phyloP scores from a whole-genome alignment of 1,140 invertebrate species.

The Gonioctena quinquepunctata region DNA sequence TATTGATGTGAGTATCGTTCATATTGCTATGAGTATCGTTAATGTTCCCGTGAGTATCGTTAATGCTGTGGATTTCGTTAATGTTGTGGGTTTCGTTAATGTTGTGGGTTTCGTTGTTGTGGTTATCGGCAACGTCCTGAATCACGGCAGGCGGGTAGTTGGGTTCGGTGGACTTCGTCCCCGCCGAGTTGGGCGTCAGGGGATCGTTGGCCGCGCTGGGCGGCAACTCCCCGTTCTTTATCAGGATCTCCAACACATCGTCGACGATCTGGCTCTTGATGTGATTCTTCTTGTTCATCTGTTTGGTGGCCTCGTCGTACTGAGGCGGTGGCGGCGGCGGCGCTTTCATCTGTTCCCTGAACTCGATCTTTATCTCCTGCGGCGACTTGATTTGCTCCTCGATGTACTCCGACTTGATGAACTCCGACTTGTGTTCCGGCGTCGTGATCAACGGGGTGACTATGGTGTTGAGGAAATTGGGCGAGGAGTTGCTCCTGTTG shows the following conservation, averaged over 20 bases:
- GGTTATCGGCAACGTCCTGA: not conserved
- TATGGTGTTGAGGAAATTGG: slow-evolving; percentile 60
- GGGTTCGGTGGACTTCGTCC: slow-evolving; percentile 39
- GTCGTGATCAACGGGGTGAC: slow-evolving; percentile 40
- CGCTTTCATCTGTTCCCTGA: slow-evolving; percentile 57
- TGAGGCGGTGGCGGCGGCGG: slow-evolving; percentile 65
- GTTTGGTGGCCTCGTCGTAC: slow-evolving; percentile 74
- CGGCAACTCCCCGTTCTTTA: slow-evolving; percentile 89
- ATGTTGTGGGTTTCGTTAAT: not conserved
- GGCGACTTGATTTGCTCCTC: slow-evolving; percentile 44
- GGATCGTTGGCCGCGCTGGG: slow-evolving; percentile 83
- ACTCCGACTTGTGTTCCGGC: slow-evolving; percentile 26
- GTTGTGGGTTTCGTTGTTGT: not conserved
- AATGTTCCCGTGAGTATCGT: too few species aligned
- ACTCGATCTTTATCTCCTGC: slow-evolving; percentile 49
- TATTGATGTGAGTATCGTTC: slow-evolving; percentile 49
- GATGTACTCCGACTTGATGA: slow-evolving; percentile 37
- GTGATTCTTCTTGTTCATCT: slow-evolving; percentile 63
- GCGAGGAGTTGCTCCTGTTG: slow-evolving; percentile 57
- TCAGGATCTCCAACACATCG: slow-evolving; percentile 93
- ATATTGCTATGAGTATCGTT: slow-evolving; percentile 50
- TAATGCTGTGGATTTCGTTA: too few species aligned
- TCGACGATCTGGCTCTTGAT: slow-evolving; percentile 88
- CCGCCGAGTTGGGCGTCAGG: slow-evolving; percentile 67
- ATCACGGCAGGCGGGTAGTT: slow-evolving; percentile 46